Evolutionary conservation across 2,888 invertebrate genomes (phyloP).

Genomic region (Scelioninae gen. 1): DNA sequence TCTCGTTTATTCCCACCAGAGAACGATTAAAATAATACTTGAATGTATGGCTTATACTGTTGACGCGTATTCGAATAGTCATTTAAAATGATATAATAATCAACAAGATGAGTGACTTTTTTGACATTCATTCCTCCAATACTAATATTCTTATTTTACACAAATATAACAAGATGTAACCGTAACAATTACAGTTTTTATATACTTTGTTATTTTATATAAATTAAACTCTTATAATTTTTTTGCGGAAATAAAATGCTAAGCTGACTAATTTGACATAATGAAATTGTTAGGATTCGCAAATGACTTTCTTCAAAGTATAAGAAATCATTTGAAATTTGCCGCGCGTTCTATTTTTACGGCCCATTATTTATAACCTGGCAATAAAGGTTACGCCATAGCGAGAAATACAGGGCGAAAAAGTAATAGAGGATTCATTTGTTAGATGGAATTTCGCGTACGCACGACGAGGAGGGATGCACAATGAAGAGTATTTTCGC

Average conservation of each 20-base stretch:
- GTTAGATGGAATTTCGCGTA: conserved; percentile 24
- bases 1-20: conserved; percentile 23
- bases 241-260: too few relatives aligned
- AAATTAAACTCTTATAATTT: too few relatives aligned
- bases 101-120: background rate
- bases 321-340: conserved; percentile 17
- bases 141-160: too few relatives aligned
- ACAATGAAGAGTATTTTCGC: conserved; percentile 52
- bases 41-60: conserved; percentile 27
- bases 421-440: conserved; percentile 33
- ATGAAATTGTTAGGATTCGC: background rate
- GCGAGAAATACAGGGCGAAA: conserved; percentile 3
- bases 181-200: too few relatives aligned
- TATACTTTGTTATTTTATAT: too few relatives aligned
- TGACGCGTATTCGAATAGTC: conserved; percentile 10
- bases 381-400: conserved; percentile 17
- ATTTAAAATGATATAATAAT: conserved; percentile 33
- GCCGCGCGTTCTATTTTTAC: conserved; percentile 16
- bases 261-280: too few relatives aligned
- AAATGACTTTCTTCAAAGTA: conserved; percentile 5
- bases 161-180: too few relatives aligned
- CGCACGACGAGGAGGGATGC: conserved; percentile 25
- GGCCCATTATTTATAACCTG: conserved; percentile 9
- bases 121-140: background rate
- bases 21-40: conserved; percentile 44